A percentile compares a stretch with the other conserved stretches of the same genome.
These are phyloP conservation scores for Stenodera caucasica DNA, from an alignment of 2,888 invertebrate species.

Conservation along the genomic window DNA sequence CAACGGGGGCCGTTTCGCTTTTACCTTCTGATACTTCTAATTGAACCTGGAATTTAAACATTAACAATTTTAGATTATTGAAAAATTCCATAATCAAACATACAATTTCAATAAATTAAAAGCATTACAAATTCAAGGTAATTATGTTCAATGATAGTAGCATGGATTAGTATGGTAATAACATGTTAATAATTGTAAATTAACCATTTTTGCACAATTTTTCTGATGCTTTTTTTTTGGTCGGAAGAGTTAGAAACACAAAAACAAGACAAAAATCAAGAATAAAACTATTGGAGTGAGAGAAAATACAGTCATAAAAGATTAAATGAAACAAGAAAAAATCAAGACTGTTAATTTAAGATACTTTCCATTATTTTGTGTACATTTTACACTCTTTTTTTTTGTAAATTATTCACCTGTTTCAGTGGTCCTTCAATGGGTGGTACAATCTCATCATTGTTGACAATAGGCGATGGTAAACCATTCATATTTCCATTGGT, in stretches of 20 bases:
- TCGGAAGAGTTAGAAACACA: not conserved
- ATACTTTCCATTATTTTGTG: conserved; percentile 37
- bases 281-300: not conserved
- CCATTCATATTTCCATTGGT: conserved; percentile 54
- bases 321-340: conserved; percentile 26
- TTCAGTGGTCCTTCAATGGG: conserved; percentile 62
- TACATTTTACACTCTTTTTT: conserved; percentile 54
- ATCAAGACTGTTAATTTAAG: conserved; percentile 42
- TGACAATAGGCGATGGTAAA: conserved; percentile 50
- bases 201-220: conserved; percentile 12
- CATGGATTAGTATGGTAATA: conserved; percentile 26
- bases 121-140: not conserved
- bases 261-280: not conserved
- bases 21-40: conserved; percentile 22
- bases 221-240: not conserved
- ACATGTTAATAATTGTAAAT: conserved; percentile 35
- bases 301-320: conserved; percentile 13
- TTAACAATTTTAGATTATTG: not conserved
- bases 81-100: not conserved
- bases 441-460: conserved; percentile 57
- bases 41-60: conserved; percentile 29
- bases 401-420: conserved; percentile 53
- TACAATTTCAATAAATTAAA: conserved; percentile 5
- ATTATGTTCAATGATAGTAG: not conserved
- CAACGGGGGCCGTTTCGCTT: conserved; percentile 14